phyloP scores from a whole-genome alignment of 2,797 vertebrate species.

The Xenops minutus region DNA sequence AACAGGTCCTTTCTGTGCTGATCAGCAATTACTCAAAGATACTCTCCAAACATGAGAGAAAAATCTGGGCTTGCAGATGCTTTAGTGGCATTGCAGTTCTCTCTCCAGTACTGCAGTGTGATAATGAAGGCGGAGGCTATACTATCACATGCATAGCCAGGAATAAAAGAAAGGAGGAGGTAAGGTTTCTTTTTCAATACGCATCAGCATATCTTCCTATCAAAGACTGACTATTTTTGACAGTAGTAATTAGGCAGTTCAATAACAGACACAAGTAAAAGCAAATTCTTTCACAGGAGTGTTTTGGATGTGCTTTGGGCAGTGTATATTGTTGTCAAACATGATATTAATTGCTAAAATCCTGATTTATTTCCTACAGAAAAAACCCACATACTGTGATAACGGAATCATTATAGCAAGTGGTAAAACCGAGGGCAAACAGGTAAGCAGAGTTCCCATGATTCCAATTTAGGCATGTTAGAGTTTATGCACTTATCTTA shows the following conservation, averaged over 20 bases:
- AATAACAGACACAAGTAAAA: not conserved
- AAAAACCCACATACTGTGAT: not conserved
- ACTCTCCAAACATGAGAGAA: not conserved
- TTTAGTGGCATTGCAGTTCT: not conserved
- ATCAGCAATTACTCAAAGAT: not conserved
- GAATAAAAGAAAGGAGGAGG: slow-evolving; percentile 23
- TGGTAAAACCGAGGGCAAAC: not conserved
- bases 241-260: slow-evolving; percentile 47
- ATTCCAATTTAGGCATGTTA: not conserved
- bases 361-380: not conserved
- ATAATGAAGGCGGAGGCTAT: slow-evolving; percentile 34
- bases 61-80: slow-evolving; percentile 24
- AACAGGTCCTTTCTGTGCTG: not conserved
- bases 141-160: not conserved
- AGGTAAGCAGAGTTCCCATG: not conserved
- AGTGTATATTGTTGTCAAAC: not conserved
- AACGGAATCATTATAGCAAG: not conserved
- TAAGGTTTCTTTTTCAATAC: slow-evolving; percentile 17
- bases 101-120: slow-evolving; percentile 3
- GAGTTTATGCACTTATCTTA: not conserved
- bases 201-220: not conserved
- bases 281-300: slow-evolving; percentile 2
- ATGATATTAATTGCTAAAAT: not conserved
- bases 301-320: slow-evolving; percentile 1
- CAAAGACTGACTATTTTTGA: slow-evolving; percentile 51